These are phyloP conservation scores for Metopolophium dirhodum DNA, from an alignment of 1,140 invertebrate species.

Conservation along the genomic window DNA sequence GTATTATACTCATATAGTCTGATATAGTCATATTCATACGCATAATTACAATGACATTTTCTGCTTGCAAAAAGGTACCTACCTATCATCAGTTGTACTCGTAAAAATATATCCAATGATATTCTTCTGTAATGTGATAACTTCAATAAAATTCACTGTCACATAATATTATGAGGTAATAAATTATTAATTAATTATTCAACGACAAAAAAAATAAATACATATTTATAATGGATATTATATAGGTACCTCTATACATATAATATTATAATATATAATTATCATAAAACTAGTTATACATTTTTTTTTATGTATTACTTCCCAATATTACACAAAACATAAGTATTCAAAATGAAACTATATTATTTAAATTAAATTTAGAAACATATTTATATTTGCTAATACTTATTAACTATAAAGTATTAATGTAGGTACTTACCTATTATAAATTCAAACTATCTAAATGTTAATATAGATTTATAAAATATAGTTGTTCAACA, in stretches of 20 bases:
- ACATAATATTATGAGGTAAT: neutral
- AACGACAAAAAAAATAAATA: neutral
- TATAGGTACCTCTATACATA: no score
- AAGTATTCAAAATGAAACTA: neutral
- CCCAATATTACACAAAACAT: neutral
- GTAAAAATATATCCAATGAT: neutral
- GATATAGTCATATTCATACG: neutral
- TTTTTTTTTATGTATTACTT: neutral
- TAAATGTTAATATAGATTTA: neutral
- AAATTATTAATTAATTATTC: neutral
- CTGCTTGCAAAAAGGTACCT: neutral
- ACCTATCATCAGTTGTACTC: neutral
- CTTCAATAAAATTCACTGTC: neutral
- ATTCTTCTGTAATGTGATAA: neutral
- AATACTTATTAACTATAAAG: neutral
- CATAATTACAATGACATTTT: neutral
- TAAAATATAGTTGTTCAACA: no score
- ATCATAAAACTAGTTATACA: neutral
- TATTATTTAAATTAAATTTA: neutral
- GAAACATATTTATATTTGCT: neutral
- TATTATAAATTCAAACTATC: neutral
- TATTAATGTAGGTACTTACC: neutral
- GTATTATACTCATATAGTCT: neutral
- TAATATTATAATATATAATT: neutral
- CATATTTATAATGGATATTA: neutral